A percentile compares a stretch with the other conserved stretches of the same genome.
These are phyloP conservation scores for Buathra laborator DNA, from an alignment of 2,888 invertebrate species.

Conservation along the genomic window DNA sequence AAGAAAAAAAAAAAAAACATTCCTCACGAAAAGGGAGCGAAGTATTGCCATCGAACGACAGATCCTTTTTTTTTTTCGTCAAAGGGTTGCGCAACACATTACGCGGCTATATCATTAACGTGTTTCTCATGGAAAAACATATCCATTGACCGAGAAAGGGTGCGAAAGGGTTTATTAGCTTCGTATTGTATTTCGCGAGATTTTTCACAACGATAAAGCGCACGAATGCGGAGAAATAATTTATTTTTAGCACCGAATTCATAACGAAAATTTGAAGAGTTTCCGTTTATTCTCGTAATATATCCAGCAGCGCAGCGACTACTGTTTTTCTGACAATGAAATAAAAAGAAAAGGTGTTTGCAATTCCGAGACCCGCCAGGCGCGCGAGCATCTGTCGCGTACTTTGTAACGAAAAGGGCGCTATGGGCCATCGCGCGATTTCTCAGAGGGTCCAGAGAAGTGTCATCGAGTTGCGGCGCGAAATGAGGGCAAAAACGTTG, in stretches of 20 bases:
- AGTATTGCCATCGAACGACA: not conserved
- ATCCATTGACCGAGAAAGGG: not conserved
- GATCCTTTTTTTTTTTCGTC: not conserved
- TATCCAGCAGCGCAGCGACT: slow-evolving; percentile 31
- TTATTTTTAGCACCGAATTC: slow-evolving; percentile 30
- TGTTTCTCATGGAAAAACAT: slow-evolving; percentile 9
- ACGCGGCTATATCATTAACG: slow-evolving; percentile 32
- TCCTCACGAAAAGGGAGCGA: not conserved
- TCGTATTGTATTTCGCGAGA: not conserved
- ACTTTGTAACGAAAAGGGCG: slow-evolving; percentile 60
- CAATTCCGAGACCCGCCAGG: slow-evolving; percentile 1
- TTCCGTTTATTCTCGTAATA: slow-evolving; percentile 63
- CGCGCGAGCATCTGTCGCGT: slow-evolving; percentile 13
- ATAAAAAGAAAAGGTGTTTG: not conserved
- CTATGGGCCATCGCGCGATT: slow-evolving; percentile 62
- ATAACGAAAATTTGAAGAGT: slow-evolving; percentile 38
- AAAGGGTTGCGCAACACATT: not conserved
- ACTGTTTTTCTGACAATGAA: slow-evolving; percentile 7
- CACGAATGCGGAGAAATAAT: not conserved
- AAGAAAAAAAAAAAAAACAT: slow-evolving; percentile 49
- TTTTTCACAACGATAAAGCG: slow-evolving; percentile 19
- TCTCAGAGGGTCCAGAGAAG: slow-evolving; percentile 53
- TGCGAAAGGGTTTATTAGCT: slow-evolving; percentile 15
- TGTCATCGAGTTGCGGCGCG: slow-evolving; percentile 61
- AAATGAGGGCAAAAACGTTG: slow-evolving; percentile 57